Conservation (phyloP, 2,888 invertebrate genomes). For the Polymixis flavicincta region DNA sequence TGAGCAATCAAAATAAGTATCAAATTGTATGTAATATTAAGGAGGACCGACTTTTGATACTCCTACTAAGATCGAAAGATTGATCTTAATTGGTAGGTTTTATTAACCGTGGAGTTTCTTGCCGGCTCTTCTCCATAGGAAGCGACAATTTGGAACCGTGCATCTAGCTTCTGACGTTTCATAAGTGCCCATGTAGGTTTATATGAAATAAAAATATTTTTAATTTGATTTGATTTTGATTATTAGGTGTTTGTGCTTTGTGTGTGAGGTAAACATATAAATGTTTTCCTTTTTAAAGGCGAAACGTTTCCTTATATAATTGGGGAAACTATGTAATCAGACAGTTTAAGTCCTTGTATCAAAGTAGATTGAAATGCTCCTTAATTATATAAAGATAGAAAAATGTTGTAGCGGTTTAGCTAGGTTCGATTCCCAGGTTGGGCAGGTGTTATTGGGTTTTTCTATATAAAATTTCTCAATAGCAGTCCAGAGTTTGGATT, state of each 20-base stretch:
- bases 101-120: too few species aligned
- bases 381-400: background rate
- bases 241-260: background rate
- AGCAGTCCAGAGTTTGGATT: too few species aligned
- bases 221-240: too few species aligned
- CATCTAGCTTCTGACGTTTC: too few species aligned
- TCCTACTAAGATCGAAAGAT: constrained; percentile 1
- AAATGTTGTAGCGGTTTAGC: background rate
- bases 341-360: background rate
- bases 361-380: background rate
- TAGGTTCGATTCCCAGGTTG: too few species aligned
- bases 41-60: constrained; percentile 8
- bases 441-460: too few species aligned
- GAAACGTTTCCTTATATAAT: background rate
- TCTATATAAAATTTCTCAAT: too few species aligned
- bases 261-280: background rate
- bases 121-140: too few species aligned
- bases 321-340: background rate
- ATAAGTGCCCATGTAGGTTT: too few species aligned
- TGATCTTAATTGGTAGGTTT: constrained; percentile 1
- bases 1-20: constrained; percentile 27
- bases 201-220: too few species aligned
- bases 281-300: background rate
- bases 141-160: too few species aligned
- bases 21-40: constrained; percentile 37